A percentile compares a stretch with the other conserved stretches of the same genome.
Evolutionary conservation across 2,113 vertebrate species (phyloP).

Genomic region (Entelurus aequoreus): DNA sequence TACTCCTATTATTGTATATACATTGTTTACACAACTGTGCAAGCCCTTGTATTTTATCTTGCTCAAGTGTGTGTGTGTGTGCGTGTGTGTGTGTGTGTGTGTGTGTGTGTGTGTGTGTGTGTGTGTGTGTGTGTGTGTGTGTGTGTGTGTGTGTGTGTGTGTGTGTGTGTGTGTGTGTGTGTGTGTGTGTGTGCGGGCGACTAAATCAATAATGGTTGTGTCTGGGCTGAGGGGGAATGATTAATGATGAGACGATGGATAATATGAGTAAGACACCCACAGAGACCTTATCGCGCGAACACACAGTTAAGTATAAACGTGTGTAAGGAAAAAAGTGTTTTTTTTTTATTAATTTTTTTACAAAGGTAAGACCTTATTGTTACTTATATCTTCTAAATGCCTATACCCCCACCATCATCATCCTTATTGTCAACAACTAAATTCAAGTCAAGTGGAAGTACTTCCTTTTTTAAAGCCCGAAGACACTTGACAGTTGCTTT

Average conservation of each 20-base stretch:
- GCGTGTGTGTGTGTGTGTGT: slow-evolving; percentile 44
- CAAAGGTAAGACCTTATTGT: neutral
- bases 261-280: slow-evolving; percentile 64
- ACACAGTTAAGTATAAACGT: slow-evolving; percentile 21
- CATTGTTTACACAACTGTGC: neutral
- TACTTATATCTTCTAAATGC: no score
- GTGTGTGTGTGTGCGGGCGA: slow-evolving; percentile 45
- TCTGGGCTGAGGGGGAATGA: slow-evolving; percentile 59
- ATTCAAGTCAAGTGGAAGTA: no score
- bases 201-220: slow-evolving; percentile 65
- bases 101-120: slow-evolving; percentile 48
- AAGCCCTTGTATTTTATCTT: slow-evolving; percentile 39
- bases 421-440: no score
- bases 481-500: no score
- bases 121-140: slow-evolving; percentile 32
- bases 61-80: slow-evolving; percentile 42
- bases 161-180: neutral
- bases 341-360: neutral
- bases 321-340: neutral
- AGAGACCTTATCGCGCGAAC: slow-evolving; percentile 46
- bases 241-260: slow-evolving; percentile 67
- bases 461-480: no score
- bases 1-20: neutral
- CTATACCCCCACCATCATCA: no score
- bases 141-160: slow-evolving; percentile 22